phyloP scores from a whole-genome alignment of 2,113 vertebrate species.

The Loxodonta africana region DNA sequence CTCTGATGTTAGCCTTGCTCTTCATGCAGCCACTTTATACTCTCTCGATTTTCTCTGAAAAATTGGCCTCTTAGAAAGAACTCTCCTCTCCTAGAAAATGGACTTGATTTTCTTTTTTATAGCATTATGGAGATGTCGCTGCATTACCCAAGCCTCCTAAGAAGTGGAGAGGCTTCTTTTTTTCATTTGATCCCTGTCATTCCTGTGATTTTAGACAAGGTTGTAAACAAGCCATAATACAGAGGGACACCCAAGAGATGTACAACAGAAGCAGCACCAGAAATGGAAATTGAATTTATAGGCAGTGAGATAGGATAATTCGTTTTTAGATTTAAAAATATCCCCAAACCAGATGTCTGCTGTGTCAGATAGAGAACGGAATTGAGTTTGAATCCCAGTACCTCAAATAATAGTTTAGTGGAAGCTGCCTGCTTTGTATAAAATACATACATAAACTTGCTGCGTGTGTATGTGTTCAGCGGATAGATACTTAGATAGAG shows the following conservation, averaged over 20 bases:
- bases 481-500: background rate
- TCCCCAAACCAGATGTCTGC: slow-evolving; percentile 79
- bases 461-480: background rate
- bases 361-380: slow-evolving; percentile 81
- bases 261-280: slow-evolving; percentile 80
- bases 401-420: slow-evolving; percentile 71
- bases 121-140: background rate
- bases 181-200: slow-evolving; percentile 25
- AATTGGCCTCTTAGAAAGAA: background rate
- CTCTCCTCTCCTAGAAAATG: background rate
- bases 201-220: slow-evolving; percentile 58
- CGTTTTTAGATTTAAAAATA: slow-evolving; percentile 86
- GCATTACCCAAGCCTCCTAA: background rate
- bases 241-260: slow-evolving; percentile 77
- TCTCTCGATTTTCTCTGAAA: background rate
- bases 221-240: slow-evolving; percentile 79
- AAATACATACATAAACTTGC: background rate
- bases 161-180: slow-evolving; percentile 9
- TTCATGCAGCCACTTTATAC: background rate
- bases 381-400: slow-evolving; percentile 84
- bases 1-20: background rate
- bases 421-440: slow-evolving; percentile 70
- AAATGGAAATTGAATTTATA: slow-evolving; percentile 88
- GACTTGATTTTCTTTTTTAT: background rate
- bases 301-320: slow-evolving; percentile 87